A percentile compares a stretch with the other conserved stretches of the same genome.
These are phyloP conservation scores for Gambusia yucatana DNA, from an alignment of 2,797 vertebrate species.

Conservation along the genomic window DNA sequence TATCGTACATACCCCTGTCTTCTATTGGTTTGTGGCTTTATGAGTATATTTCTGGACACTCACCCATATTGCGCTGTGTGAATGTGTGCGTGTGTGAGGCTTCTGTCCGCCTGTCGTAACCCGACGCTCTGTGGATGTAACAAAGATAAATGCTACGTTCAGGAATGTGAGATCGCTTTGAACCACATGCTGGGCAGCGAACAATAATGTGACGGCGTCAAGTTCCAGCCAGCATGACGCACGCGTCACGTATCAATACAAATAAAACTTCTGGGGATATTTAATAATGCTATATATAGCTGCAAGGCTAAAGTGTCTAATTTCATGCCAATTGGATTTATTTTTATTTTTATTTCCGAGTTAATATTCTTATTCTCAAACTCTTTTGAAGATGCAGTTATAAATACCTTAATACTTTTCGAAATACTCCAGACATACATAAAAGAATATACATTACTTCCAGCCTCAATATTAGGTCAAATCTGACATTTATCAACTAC, in stretches of 20 bases:
- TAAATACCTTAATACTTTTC: neutral
- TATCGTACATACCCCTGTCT: neutral
- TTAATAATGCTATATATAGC: too few species aligned
- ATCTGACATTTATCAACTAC: neutral
- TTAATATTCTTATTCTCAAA: neutral
- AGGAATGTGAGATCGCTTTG: conserved; percentile 41
- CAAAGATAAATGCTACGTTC: conserved; percentile 28
- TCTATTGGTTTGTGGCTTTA: neutral
- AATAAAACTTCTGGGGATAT: neutral
- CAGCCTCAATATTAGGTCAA: neutral
- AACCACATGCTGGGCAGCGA: conserved; percentile 6
- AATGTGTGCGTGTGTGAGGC: conserved; percentile 18
- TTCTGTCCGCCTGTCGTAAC: conserved; percentile 46
- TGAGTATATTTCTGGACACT: conserved; percentile 26
- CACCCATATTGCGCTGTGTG: conserved; percentile 62
- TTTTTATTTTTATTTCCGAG: neutral
- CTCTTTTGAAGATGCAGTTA: neutral
- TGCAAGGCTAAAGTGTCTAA: neutral
- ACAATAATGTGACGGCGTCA: conserved; percentile 16
- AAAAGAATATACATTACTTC: neutral
- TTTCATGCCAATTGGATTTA: neutral
- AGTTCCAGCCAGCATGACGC: neutral
- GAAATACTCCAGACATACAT: neutral
- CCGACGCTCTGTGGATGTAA: conserved; percentile 38
- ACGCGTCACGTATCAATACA: neutral